A percentile compares a stretch with the other conserved stretches of the same genome.
These are phyloP conservation scores for Bucorvus abyssinicus DNA, from an alignment of 2,797 vertebrate genomes.

Conservation along the genomic window DNA sequence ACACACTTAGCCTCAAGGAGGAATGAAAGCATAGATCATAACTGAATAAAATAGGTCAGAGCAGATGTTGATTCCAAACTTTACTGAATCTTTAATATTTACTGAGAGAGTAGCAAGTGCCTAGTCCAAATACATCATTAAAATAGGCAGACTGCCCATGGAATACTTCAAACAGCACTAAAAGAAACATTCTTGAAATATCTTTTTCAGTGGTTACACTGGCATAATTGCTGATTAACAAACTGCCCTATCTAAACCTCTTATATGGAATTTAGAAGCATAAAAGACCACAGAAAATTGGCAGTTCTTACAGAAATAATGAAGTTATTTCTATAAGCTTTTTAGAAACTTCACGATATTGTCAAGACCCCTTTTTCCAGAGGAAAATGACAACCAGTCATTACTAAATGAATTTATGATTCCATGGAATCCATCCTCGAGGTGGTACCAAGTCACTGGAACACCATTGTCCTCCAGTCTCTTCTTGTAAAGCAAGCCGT, in stretches of 20 bases:
- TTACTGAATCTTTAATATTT: neutral
- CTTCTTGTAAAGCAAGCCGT: constrained; percentile 85
- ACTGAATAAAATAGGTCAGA: neutral
- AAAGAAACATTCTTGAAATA: neutral
- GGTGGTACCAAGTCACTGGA: constrained; percentile 80
- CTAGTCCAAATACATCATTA: neutral
- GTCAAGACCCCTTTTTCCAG: constrained; percentile 71
- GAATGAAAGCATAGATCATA: neutral
- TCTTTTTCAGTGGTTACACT: neutral
- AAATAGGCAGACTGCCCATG: neutral
- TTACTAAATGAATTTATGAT: constrained; percentile 67
- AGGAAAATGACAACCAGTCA: constrained; percentile 70
- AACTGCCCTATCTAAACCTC: neutral
- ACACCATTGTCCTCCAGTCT: constrained; percentile 77
- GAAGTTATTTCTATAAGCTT: constrained; percentile 34
- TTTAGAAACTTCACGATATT: constrained; percentile 75
- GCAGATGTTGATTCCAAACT: neutral
- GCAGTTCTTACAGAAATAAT: neutral
- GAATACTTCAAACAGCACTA: neutral
- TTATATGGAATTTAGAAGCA: neutral
- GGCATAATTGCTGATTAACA: neutral
- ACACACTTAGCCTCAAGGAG: neutral
- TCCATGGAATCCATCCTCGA: constrained; percentile 82
- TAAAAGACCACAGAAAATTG: neutral
- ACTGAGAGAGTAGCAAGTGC: neutral